Conservation (phyloP, 2,113 vertebrate genomes). For the Salvator merianae region DNA sequence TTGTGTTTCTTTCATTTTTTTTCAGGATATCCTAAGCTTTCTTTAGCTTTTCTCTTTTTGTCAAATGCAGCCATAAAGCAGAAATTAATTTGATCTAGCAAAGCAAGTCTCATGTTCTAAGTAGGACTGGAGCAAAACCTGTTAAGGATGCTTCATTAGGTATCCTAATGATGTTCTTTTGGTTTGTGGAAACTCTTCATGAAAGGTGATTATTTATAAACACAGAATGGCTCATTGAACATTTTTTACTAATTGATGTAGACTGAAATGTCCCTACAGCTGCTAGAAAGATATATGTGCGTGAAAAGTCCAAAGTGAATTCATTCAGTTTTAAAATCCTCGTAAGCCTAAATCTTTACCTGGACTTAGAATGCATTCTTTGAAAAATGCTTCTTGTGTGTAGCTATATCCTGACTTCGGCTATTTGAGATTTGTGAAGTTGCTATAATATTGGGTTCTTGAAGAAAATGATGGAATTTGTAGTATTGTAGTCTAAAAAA, state of each 20-base stretch:
- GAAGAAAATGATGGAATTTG: not conserved
- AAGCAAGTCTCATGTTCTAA: too few relatives aligned
- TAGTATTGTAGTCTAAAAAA: not conserved
- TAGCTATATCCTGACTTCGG: not conserved
- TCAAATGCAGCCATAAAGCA: too few relatives aligned
- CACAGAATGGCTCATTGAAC: not conserved
- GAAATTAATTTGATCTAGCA: too few relatives aligned
- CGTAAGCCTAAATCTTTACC: not conserved
- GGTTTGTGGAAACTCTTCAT: not conserved
- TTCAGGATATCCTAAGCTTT: too few relatives aligned
- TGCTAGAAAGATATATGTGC: not conserved
- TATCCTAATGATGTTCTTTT: not conserved
- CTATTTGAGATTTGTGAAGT: not conserved
- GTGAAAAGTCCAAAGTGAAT: not conserved
- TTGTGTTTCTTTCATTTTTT: too few relatives aligned
- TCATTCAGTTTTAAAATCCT: conserved; percentile 3
- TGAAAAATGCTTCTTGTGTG: not conserved
- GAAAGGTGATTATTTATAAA: not conserved
- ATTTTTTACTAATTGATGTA: not conserved
- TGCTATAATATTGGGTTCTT: not conserved
- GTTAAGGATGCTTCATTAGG: too few relatives aligned
- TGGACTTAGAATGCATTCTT: not conserved
- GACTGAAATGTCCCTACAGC: not conserved
- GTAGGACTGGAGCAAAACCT: too few relatives aligned
- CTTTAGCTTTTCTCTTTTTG: too few relatives aligned